Evolutionary conservation across 2,113 vertebrate genomes (phyloP).

Genomic region (Brienomyrus longianalis): DNA sequence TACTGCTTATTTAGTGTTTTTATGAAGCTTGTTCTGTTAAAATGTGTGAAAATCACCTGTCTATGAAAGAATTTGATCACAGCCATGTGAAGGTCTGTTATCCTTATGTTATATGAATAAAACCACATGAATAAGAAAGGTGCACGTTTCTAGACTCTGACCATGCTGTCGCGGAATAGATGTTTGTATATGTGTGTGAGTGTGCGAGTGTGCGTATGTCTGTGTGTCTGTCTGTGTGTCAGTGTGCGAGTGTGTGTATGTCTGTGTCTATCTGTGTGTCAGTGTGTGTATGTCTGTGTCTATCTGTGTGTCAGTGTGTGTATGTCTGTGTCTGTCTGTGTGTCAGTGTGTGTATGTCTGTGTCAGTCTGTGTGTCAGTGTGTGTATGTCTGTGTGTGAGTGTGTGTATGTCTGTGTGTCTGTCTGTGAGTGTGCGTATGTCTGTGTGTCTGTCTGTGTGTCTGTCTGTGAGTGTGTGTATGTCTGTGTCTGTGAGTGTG

Average conservation of each 20-base stretch:
- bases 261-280: constrained; percentile 2
- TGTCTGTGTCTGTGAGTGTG: neutral
- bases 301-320: neutral
- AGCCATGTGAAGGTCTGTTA: neutral
- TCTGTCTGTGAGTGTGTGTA: neutral
- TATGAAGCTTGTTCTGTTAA: neutral
- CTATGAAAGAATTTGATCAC: neutral
- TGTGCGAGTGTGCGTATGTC: constrained; percentile 23
- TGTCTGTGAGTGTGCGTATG: too few relatives aligned
- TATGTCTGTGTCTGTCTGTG: too few relatives aligned
- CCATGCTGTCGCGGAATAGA: neutral
- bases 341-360: too few relatives aligned
- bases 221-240: neutral
- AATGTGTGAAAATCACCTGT: neutral
- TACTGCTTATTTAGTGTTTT: neutral
- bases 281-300: neutral
- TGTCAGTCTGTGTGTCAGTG: neutral
- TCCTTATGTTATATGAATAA: neutral
- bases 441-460: constrained; percentile 7
- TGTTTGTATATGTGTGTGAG: constrained; percentile 20
- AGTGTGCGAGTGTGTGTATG: neutral
- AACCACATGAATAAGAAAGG: neutral
- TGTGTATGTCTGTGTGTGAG: constrained; percentile 17
- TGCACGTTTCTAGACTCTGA: neutral
- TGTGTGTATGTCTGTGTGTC: neutral